Evolutionary conservation across 2,888 invertebrate genomes (phyloP), one percentile per base, ranked within the genome.

Genomic region (Cordilura impudica): DNA sequence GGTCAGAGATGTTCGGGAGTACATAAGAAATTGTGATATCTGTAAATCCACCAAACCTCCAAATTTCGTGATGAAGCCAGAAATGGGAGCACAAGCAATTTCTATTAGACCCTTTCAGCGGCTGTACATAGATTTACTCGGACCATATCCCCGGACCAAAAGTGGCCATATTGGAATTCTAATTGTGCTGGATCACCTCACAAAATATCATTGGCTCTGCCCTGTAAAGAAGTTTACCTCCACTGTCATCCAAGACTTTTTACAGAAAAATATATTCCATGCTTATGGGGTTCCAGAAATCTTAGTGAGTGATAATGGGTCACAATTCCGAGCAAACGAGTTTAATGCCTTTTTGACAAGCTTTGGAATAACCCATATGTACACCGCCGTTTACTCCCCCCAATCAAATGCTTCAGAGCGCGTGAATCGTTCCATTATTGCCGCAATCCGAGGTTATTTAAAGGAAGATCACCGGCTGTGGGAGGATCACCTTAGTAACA

Each of bases 391-490:
- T 1, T 67, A 56, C 14, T 53, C 67, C 5, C 71, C 71, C 10
- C 71, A 61, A 10, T 58, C 70, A 12, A 70, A 70, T 16, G 70
- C 58, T 4, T 70, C 70, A 1, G 58, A 70, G 35, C 56, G 70
- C 4, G 58, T 69, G 4, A 69, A 69, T 31, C 31, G 47, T 1
- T 58, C 58, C 0, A 45, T 69, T 2, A 47, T 56, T 16, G 21
- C 49, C 0, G 69, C 31, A 1, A 69, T 69, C 4, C 12, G 47
- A 7, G 8, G 49, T 1, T 58, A 31, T 21, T 8, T 69, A 2
- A 16, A 21, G 1, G n/a, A 31, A 5, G 58, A 58, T 12, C 69
- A 69, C 14, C 26, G 12, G 0, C 1, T n/a, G 10, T 69, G 69
- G 69, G 69, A 69, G 12, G 14, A 29, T 6, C 47, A 60, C 14